phyloP scores from a whole-genome alignment of 2,888 invertebrate species.

The Philopedon plagiatum region DNA sequence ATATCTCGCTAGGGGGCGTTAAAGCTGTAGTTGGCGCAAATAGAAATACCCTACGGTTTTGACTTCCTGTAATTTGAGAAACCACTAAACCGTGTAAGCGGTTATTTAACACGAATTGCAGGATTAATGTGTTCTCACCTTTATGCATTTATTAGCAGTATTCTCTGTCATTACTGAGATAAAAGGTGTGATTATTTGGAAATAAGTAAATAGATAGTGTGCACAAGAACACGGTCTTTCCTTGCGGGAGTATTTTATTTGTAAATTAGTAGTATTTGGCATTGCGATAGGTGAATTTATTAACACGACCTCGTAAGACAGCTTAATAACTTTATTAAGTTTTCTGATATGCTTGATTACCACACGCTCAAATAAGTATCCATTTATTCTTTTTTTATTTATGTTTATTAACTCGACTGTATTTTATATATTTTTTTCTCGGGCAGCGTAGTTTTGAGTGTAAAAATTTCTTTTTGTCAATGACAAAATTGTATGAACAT shows the following conservation, averaged over 20 bases:
- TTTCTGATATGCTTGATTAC: background rate
- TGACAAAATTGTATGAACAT: too few relatives aligned
- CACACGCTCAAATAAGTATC: background rate
- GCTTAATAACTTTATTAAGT: constrained; percentile 1
- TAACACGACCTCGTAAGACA: background rate
- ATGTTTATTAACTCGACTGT: too few relatives aligned
- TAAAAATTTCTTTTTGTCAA: too few relatives aligned
- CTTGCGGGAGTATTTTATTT: background rate
- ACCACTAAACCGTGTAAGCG: constrained; percentile 17
- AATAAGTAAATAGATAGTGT: constrained; percentile 2
- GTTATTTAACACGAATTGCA: constrained; percentile 18
- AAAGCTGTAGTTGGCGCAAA: constrained; percentile 7
- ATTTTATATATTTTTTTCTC: too few relatives aligned
- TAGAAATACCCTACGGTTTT: constrained; percentile 20
- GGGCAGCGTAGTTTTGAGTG: too few relatives aligned
- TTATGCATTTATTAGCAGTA: constrained; percentile 11
- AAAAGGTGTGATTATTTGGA: constrained; percentile 9
- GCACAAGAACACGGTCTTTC: background rate
- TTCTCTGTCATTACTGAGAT: constrained; percentile 9
- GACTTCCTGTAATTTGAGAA: constrained; percentile 31
- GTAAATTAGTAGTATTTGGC: constrained; percentile 1
- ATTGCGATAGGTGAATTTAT: background rate
- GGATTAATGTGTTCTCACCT: constrained; percentile 20
- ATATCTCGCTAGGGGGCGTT: constrained; percentile 21
- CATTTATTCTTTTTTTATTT: too few relatives aligned